These are phyloP conservation scores for Halcyon chelicuti DNA, from an alignment of 2,797 vertebrate genomes.

Conservation along the genomic window DNA sequence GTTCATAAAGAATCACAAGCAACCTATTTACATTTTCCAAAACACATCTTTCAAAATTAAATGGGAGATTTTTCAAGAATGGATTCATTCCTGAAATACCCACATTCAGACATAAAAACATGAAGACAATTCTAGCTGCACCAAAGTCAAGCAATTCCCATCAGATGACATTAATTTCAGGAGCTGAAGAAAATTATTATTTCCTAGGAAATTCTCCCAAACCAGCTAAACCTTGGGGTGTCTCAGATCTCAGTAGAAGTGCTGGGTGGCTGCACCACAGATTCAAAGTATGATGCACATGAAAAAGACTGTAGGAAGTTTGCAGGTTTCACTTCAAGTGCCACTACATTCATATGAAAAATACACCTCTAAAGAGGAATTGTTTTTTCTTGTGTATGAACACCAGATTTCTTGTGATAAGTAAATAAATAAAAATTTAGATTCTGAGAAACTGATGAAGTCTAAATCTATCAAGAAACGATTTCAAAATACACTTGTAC, in stretches of 20 bases:
- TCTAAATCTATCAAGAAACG: background rate
- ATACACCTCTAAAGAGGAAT: background rate
- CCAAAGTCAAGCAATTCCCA: background rate
- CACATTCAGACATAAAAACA: background rate
- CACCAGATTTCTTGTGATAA: background rate
- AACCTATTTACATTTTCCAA: background rate
- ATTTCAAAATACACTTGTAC: background rate
- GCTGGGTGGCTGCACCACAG: background rate
- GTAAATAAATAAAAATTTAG: too few relatives aligned
- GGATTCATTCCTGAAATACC: background rate
- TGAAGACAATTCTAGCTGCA: background rate
- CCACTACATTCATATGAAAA: background rate
- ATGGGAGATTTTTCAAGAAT: background rate
- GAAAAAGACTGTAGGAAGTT: background rate
- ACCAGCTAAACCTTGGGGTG: background rate
- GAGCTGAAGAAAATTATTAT: background rate
- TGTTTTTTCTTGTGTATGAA: background rate
- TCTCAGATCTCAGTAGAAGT: background rate
- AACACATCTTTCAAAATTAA: background rate
- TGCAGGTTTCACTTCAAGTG: background rate
- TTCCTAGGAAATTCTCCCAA: background rate
- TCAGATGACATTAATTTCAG: background rate
- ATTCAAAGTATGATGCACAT: background rate
- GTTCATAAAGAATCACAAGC: background rate
- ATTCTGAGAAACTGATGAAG: background rate